phyloP scores from a whole-genome alignment of 2,888 invertebrate genomes.

The Plusia festucae region DNA sequence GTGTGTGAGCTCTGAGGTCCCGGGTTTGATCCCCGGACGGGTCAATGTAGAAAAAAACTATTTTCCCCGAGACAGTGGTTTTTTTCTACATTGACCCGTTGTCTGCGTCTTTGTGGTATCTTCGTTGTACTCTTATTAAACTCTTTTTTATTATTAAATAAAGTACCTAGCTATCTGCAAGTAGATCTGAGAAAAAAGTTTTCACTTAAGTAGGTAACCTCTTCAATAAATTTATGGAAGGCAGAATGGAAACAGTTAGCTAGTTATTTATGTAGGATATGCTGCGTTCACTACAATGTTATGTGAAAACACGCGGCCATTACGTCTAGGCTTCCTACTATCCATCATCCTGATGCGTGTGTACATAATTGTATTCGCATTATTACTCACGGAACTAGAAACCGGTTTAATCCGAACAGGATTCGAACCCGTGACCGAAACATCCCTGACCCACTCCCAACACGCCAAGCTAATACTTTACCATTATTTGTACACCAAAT shows the following conservation, averaged over 20 bases:
- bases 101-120: too few relatives aligned
- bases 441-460: slow-evolving; percentile 1
- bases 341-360: neutral
- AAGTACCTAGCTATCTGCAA: neutral
- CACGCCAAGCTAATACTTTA: neutral
- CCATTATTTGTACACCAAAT: neutral
- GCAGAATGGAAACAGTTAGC: neutral
- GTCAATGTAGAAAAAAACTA: too few relatives aligned
- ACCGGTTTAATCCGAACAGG: neutral
- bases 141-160: neutral
- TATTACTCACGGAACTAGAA: neutral
- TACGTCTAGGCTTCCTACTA: neutral
- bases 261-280: neutral
- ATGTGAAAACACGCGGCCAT: neutral
- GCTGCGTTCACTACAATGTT: neutral
- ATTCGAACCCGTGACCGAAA: neutral
- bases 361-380: neutral
- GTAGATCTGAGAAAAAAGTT: neutral
- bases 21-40: too few relatives aligned
- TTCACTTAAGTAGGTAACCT: neutral
- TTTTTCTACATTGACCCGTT: too few relatives aligned
- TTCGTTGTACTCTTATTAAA: neutral
- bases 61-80: too few relatives aligned
- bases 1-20: too few relatives aligned
- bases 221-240: neutral